Evolutionary conservation across 2,113 vertebrate species (phyloP), one percentile per base, ranked within the genome.

Genomic region (Ovibos moschatus): DNA sequence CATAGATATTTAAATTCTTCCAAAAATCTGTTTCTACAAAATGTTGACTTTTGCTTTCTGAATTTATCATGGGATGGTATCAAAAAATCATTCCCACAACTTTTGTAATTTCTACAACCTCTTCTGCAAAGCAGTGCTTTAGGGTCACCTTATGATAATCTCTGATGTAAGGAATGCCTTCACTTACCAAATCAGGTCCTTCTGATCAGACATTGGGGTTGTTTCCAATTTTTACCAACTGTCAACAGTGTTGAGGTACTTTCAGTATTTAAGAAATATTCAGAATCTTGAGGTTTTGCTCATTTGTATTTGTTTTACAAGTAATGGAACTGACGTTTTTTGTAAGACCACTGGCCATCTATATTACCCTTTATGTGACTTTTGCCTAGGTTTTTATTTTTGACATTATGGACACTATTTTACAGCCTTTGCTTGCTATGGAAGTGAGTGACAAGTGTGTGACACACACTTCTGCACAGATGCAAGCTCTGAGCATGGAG

Each of bases 401-500:
- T 13, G 16, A 62, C 14, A 11, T 28, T 4, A 4, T 2, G 0
- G 0, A 3, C 11, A 6, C 30, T 4, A 47, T 33, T 36, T 57
- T 10, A 50, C 53, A 67, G 51, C 14, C 30, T 8, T 64, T 33
- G 30, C 14, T 62, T 0, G 0, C 60, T 62, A 62, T 62, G 60
- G 2, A 23, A 21, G 33, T 57, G 87, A 40, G 76, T 23, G 14
- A 6, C 76, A 33, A 23, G 3, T 7, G 21, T 33, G 40, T 17
- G 10, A 43, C 1, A 8, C 0, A 1, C 6, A 11, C 13, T 7
- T 91, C 36, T 84, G 43, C 33, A 7, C 15, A 27, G 7, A 55
- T 0, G 9, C n/a, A 25, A 36, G 27, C 33, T 0, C 4, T 8
- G 27, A 45, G 58, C 1, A 19, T 6, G 19, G 7, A 28, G n/a